Evolutionary conservation across 2,113 vertebrate species (phyloP).

Genomic region (Gorsachius goisagi): DNA sequence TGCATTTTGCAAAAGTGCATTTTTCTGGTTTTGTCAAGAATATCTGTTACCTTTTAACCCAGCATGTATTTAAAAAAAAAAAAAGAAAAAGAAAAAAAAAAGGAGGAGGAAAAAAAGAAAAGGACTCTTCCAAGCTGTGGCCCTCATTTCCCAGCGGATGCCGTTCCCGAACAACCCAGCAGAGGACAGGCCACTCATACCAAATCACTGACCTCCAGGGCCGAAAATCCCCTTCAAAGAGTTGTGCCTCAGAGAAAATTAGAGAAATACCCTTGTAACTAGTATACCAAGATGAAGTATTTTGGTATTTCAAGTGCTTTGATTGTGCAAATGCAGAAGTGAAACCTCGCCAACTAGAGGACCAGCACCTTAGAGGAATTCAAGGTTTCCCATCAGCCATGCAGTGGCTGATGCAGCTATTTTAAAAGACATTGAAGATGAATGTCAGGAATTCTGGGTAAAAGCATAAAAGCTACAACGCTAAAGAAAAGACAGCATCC

Average conservation of each 20-base stretch:
- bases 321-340: neutral
- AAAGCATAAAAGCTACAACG: neutral
- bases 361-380: neutral
- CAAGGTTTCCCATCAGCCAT: neutral
- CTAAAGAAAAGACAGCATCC: neutral
- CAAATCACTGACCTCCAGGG: neutral
- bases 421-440: neutral
- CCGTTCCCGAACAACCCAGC: slow-evolving; percentile 42
- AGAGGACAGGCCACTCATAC: slow-evolving; percentile 58
- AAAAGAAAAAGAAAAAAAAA: neutral
- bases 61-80: neutral
- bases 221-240: neutral
- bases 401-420: neutral
- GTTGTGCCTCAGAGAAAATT: neutral
- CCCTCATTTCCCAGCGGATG: neutral
- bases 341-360: neutral
- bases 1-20: neutral
- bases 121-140: neutral
- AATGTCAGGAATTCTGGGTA: neutral
- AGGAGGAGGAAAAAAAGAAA: neutral
- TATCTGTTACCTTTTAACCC: neutral
- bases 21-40: neutral
- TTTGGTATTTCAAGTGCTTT: neutral
- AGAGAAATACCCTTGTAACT: neutral
- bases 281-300: neutral